phyloP scores from a whole-genome alignment of 1,140 invertebrate species.

The Hylaeus anthracinus region DNA sequence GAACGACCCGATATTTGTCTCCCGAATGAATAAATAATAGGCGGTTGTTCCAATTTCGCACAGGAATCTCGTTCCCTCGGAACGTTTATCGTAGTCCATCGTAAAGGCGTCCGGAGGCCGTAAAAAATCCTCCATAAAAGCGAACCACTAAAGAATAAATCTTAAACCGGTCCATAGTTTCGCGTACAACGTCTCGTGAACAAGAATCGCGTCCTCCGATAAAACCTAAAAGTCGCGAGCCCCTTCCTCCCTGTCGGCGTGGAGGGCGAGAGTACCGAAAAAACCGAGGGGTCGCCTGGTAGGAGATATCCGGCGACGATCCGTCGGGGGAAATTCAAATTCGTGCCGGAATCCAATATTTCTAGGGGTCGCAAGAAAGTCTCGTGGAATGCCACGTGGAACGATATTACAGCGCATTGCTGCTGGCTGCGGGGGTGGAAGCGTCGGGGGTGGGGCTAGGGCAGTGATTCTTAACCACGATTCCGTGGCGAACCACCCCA shows the following conservation, averaged over 20 bases:
- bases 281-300: not conserved
- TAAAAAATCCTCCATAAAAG: not conserved
- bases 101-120: not conserved
- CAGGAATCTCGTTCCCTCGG: not conserved
- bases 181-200: not conserved
- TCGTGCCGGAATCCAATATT: conserved; percentile 57
- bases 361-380: conserved; percentile 34
- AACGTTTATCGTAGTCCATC: not conserved
- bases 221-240: not conserved
- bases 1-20: too few species aligned
- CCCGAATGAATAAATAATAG: too few species aligned
- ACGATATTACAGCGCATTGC: conserved; percentile 53
- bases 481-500: too few species aligned
- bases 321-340: conserved; percentile 52
- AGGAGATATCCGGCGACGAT: conserved; percentile 29
- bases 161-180: not conserved
- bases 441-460: not conserved
- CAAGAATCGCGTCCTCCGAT: conserved; percentile 17
- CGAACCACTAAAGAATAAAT: not conserved
- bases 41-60: too few species aligned
- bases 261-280: not conserved
- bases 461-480: too few species aligned
- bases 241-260: too few species aligned
- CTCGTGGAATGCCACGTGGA: conserved; percentile 41
- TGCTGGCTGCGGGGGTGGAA: conserved; percentile 7